Conservation (phyloP, 2,888 invertebrate species). For the Drosophila anomalipes region DNA sequence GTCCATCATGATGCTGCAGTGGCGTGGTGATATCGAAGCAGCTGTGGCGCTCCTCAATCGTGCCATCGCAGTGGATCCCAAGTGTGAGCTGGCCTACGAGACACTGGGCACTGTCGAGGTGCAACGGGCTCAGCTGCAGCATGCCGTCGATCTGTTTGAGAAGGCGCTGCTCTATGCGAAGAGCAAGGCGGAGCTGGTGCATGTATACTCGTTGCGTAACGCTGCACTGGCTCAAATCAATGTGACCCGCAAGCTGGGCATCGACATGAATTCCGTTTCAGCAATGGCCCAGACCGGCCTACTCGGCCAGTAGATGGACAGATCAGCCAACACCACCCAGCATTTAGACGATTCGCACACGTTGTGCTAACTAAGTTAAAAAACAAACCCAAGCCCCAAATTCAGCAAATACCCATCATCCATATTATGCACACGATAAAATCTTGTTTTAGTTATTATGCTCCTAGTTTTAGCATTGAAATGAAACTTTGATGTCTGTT, state of each 20-base stretch:
- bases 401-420: constrained; percentile 23
- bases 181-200: constrained; percentile 95
- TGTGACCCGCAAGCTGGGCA: constrained; percentile 91
- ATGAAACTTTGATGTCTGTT: constrained; percentile 27
- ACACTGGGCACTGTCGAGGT: constrained; percentile 97
- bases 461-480: constrained; percentile 54
- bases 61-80: constrained; percentile 94
- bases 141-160: constrained; percentile 94
- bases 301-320: constrained; percentile 41
- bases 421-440: constrained; percentile 58
- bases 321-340: constrained; percentile 2
- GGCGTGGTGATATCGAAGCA: constrained; percentile 92
- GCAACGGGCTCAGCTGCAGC: constrained; percentile 92
- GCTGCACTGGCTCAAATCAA: constrained; percentile 95
- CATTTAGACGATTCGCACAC: constrained; percentile 32
- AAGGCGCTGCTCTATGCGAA: constrained; percentile 94
- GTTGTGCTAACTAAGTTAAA: constrained; percentile 31
- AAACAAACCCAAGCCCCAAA: neutral
- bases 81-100: constrained; percentile 97
- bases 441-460: constrained; percentile 69
- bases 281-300: constrained; percentile 75
- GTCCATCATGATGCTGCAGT: constrained; percentile 93
- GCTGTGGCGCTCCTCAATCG: constrained; percentile 92
- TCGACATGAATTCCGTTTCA: constrained; percentile 86
- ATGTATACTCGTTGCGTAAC: constrained; percentile 94